A percentile compares a stretch with the other conserved stretches of the same genome.
Evolutionary conservation across 2,888 invertebrate species (phyloP).

Genomic region (Leptinotarsa peninsularis): DNA sequence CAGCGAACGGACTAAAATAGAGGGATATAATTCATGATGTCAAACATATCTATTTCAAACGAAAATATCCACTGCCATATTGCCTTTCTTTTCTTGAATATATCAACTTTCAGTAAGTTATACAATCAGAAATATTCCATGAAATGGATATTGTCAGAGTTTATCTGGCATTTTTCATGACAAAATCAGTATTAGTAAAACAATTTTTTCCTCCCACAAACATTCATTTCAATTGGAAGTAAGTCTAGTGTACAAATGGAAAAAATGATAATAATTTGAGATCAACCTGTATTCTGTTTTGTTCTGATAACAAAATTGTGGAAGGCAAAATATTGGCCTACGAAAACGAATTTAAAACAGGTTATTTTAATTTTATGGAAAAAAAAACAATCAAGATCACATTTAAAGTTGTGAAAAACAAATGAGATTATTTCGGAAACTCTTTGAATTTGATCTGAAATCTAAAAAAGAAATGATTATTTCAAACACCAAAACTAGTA

Average conservation of each 20-base stretch:
- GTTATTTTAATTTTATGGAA: constrained; percentile 4
- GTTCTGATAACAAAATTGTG: background rate
- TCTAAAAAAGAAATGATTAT: constrained; percentile 25
- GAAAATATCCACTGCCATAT: no score
- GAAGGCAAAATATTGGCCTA: background rate
- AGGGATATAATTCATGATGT: no score
- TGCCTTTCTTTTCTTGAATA: no score
- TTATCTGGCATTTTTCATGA: no score
- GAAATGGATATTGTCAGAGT: no score
- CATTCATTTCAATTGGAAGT: background rate
- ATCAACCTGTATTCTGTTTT: background rate
- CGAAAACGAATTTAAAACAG: constrained; percentile 14
- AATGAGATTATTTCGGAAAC: constrained; percentile 41
- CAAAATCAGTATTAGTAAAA: no score
- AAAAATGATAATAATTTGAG: background rate
- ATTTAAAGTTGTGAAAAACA: constrained; percentile 24
- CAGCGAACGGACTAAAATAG: no score
- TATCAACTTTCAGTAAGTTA: no score
- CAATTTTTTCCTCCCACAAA: background rate
- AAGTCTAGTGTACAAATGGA: background rate
- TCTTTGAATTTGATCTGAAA: constrained; percentile 41
- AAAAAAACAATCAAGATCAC: constrained; percentile 22
- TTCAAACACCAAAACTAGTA: constrained; percentile 22
- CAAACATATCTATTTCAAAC: no score
- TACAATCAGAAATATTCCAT: no score